Evolutionary conservation across 2,888 invertebrate genomes (phyloP), one percentile per base, ranked within the genome.

Genomic region (Drosophila subquinaria): DNA sequence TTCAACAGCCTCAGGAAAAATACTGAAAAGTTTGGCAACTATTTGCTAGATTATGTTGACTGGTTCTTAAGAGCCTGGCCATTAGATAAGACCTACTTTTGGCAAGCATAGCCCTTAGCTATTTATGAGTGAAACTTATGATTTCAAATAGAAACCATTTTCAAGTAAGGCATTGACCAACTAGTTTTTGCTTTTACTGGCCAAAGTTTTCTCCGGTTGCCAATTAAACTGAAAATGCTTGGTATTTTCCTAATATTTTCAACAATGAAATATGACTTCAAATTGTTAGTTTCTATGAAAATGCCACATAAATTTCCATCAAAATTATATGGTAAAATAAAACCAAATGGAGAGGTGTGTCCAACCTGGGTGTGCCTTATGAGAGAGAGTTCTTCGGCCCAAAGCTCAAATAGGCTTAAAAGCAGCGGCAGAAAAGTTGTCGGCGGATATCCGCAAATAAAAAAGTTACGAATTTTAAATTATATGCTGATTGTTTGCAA

Each of bases 241-340:
- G 55, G 61, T 67, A 57, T 70, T 71, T 72, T 45, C 66, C 62
- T 67, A 72, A 83, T 74, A 83, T 81, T 84, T 71, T 73, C 63
- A 70, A 81, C 89, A 81, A 84, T 83, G 88, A 83, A 67, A 87
- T 83, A 83, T 87, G 81, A 81, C 70, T 73, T 68, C 59, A 84
- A 83, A 84, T 87, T 83, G 73, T 61, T 69, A 57, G 73, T 68
- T 81, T 48, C 35, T 42, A 30, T 60, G 48, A 60, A 69, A 66
- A 65, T 35, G 67, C 57, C 76, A 59, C 67, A 88, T 80, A 83
- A 86, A 82, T 88, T 76, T 71, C 38, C 27, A 64, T 51, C 53
- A 51, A 82, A 86, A 88, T 86, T 82, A 76, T 68, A 80, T 57
- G 47, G 55, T 43, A 15, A 15, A 53, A 30, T 56, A 56, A 51